Percentiles rank a stretch among this genome's conserved stretches.
Evolutionary conservation across 1,140 invertebrate species (phyloP).

Genomic region (Amyelois transitella): DNA sequence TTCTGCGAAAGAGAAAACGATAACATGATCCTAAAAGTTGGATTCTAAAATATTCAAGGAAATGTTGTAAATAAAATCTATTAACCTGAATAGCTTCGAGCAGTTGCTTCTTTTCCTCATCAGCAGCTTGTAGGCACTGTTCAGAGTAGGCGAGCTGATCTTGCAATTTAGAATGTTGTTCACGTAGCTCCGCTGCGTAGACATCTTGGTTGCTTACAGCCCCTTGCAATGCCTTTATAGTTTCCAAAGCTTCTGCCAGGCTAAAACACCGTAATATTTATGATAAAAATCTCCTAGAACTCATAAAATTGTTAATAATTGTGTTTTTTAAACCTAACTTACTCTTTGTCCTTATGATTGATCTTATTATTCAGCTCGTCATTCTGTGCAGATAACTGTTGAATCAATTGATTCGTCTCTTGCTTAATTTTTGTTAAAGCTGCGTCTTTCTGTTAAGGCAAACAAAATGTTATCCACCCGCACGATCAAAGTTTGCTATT

Average conservation of each 20-base stretch:
- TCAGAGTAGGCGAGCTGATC: conserved; percentile 10
- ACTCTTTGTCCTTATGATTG: conserved; percentile 24
- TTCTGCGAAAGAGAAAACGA: too few species aligned
- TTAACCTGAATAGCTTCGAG: too few species aligned
- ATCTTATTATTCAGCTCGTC: conserved; percentile 24
- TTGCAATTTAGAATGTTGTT: conserved; percentile 24
- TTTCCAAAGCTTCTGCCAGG: conserved; percentile 21
- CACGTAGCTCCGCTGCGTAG: conserved; percentile 24
- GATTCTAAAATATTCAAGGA: too few species aligned
- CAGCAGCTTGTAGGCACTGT: too few species aligned
- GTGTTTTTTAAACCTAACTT: neutral
- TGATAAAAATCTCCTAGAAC: neutral
- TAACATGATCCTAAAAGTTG: too few species aligned
- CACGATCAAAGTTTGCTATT: neutral
- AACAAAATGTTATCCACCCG: neutral
- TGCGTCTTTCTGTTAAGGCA: conserved; percentile 34
- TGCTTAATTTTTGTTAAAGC: conserved; percentile 21
- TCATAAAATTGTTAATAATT: neutral
- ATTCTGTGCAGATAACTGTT: conserved; percentile 26
- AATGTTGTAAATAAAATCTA: too few species aligned
- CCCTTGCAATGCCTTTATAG: conserved; percentile 22
- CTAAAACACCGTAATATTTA: conserved; percentile 6
- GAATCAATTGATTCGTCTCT: conserved; percentile 27
- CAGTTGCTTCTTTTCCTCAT: too few species aligned
- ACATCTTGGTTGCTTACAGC: conserved; percentile 31